phyloP scores from a whole-genome alignment of 1,140 invertebrate species.

The Ericerus pela region DNA sequence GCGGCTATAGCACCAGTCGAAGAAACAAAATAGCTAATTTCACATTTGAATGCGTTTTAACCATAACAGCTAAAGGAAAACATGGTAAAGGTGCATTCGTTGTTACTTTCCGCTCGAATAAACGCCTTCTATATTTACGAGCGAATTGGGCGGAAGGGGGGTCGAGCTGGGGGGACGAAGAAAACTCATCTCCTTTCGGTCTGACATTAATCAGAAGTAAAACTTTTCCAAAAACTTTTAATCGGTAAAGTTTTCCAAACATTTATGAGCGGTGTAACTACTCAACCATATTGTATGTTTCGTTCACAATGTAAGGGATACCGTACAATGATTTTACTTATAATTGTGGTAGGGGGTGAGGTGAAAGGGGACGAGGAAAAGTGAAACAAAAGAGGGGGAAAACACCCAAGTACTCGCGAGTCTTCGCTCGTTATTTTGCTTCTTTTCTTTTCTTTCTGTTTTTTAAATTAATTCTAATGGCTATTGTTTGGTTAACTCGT shows the following conservation, averaged over 20 bases:
- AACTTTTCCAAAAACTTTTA: conserved; percentile 6
- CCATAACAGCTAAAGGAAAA: not conserved
- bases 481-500: too few species aligned
- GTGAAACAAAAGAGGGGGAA: too few species aligned
- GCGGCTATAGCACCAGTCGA: not conserved
- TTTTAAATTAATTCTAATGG: too few species aligned
- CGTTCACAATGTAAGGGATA: conserved; percentile 3
- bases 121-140: conserved; percentile 9
- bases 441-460: too few species aligned
- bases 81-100: conserved; percentile 9
- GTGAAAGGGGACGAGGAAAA: too few species aligned
- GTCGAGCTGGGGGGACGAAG: too few species aligned
- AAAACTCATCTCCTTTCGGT: conserved; percentile 8
- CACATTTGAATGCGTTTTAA: conserved; percentile 10
- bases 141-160: too few species aligned
- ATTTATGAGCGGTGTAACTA: conserved; percentile 12
- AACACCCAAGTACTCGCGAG: too few species aligned
- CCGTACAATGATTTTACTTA: too few species aligned
- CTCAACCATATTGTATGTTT: conserved; percentile 11
- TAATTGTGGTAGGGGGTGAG: too few species aligned
- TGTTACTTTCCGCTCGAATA: conserved; percentile 11
- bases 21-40: conserved; percentile 11
- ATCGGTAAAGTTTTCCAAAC: not conserved
- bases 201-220: conserved; percentile 12
- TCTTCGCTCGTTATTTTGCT: too few species aligned